Evolutionary conservation across 2,888 invertebrate genomes (phyloP).

Genomic region (Athetis lepigone): DNA sequence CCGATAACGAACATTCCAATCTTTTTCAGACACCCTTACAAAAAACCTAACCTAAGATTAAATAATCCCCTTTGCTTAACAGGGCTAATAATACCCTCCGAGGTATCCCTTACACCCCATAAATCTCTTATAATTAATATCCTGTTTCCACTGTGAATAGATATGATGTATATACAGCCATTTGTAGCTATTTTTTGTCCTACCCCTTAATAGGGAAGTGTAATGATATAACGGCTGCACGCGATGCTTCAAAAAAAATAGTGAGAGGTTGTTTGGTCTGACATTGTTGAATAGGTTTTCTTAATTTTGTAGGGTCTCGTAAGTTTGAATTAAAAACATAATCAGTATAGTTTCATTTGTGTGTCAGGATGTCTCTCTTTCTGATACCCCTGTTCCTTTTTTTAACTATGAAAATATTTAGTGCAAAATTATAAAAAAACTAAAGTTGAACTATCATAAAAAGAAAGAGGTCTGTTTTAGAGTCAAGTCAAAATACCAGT

Average conservation of each 20-base stretch:
- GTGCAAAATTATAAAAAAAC: too few relatives aligned
- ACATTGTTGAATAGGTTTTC: constrained; percentile 13
- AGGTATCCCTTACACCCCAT: constrained; percentile 58
- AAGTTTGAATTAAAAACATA: background rate
- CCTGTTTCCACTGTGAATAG: constrained; percentile 65
- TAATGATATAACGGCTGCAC: constrained; percentile 41
- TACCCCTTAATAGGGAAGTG: constrained; percentile 22
- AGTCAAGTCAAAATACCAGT: too few relatives aligned
- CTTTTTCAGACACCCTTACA: background rate
- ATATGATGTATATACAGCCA: constrained; percentile 36
- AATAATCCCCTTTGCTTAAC: constrained; percentile 26
- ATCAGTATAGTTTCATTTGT: too few relatives aligned
- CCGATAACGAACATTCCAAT: too few relatives aligned
- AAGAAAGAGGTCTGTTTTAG: too few relatives aligned
- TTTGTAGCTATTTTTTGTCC: constrained; percentile 46
- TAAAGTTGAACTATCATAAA: too few relatives aligned
- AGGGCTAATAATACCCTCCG: constrained; percentile 48
- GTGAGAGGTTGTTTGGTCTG: constrained; percentile 3
- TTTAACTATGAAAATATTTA: too few relatives aligned
- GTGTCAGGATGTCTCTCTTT: too few relatives aligned
- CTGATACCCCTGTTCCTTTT: too few relatives aligned
- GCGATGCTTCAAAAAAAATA: constrained; percentile 30
- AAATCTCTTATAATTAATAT: constrained; percentile 74
- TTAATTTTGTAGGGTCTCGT: background rate
- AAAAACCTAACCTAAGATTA: constrained; percentile 9